phyloP scores from a whole-genome alignment of 1,140 invertebrate genomes.

The Berghia stephanieae region DNA sequence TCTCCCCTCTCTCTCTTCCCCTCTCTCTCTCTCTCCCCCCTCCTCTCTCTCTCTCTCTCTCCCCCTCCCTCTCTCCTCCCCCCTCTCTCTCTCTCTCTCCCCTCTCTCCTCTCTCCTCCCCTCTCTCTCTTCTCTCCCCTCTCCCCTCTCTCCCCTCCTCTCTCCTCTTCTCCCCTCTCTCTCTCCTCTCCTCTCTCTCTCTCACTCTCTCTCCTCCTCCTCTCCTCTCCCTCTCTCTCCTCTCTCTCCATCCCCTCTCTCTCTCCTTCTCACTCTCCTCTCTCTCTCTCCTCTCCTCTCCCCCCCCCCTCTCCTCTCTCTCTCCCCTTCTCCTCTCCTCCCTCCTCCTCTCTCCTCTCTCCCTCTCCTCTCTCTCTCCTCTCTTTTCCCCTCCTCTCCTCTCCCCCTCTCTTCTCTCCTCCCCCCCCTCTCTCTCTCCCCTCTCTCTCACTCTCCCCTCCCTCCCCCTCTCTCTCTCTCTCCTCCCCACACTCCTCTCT shows the following conservation, averaged over 20 bases:
- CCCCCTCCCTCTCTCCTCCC: background rate
- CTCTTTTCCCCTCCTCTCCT: background rate
- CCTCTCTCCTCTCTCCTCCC: background rate
- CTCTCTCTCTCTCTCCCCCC: slow-evolving; percentile 1
- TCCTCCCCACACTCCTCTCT: too few species aligned
- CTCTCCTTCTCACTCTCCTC: too few species aligned
- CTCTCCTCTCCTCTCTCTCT: slow-evolving; percentile 20
- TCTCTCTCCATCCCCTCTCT: too few species aligned
- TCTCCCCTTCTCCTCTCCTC: too few species aligned
- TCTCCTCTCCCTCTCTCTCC: background rate
- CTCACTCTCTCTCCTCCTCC: slow-evolving; percentile 8
- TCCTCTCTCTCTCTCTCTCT: background rate
- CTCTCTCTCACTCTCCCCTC: slow-evolving; percentile 8
- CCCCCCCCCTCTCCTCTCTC: too few species aligned
- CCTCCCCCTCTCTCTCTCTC: background rate
- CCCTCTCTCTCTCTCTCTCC: background rate
- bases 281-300: too few species aligned
- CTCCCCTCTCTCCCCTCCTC: too few species aligned
- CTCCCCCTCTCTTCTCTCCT: slow-evolving; percentile 10
- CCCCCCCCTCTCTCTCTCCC: slow-evolving; percentile 9
- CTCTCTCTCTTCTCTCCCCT: slow-evolving; percentile 6
- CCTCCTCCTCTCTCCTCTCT: slow-evolving; percentile 1
- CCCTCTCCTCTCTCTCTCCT: background rate
- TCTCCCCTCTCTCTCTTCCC: slow-evolving; percentile 2
- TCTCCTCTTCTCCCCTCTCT: too few species aligned